These are phyloP conservation scores for Hippocampus barbouri DNA, from an alignment of 2,113 vertebrate species.

Conservation along the genomic window DNA sequence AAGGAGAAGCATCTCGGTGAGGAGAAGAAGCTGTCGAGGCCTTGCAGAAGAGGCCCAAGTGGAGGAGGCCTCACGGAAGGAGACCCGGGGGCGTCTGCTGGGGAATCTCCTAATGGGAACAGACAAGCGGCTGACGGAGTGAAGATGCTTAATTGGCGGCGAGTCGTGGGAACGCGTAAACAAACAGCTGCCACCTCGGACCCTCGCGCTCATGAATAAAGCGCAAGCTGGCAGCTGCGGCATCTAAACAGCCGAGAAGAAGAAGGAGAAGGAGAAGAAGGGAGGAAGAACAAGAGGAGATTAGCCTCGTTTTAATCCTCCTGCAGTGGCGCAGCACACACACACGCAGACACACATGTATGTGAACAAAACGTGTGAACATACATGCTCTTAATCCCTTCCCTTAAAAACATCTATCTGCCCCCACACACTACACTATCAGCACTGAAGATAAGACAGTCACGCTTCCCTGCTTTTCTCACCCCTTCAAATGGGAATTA, in stretches of 20 bases:
- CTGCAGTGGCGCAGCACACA: constrained; percentile 33
- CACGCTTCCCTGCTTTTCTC: not conserved
- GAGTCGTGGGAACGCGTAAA: constrained; percentile 80
- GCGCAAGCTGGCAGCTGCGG: constrained; percentile 68
- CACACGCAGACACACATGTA: constrained; percentile 9
- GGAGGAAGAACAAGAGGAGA: constrained; percentile 54
- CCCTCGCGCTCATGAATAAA: constrained; percentile 66
- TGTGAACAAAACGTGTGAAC: constrained; percentile 26
- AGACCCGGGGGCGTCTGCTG: constrained; percentile 53
- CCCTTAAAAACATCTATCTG: constrained; percentile 9
- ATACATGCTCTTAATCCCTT: constrained; percentile 36
- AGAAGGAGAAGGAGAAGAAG: constrained; percentile 43
- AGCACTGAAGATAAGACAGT: not conserved
- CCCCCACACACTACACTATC: constrained; percentile 1
- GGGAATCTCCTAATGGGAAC: constrained; percentile 70
- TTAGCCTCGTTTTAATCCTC: constrained; percentile 59
- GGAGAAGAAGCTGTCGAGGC: not conserved
- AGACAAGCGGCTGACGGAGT: constrained; percentile 73
- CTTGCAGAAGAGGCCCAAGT: not conserved
- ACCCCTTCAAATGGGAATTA: not conserved
- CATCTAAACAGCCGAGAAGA: constrained; percentile 24
- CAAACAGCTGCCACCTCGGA: constrained; percentile 73
- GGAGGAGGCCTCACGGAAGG: constrained; percentile 1
- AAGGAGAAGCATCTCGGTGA: not conserved
- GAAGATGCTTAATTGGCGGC: constrained; percentile 73